These are phyloP conservation scores for Cottoperca gobio DNA, from an alignment of 2,797 vertebrate genomes.

Conservation along the genomic window DNA sequence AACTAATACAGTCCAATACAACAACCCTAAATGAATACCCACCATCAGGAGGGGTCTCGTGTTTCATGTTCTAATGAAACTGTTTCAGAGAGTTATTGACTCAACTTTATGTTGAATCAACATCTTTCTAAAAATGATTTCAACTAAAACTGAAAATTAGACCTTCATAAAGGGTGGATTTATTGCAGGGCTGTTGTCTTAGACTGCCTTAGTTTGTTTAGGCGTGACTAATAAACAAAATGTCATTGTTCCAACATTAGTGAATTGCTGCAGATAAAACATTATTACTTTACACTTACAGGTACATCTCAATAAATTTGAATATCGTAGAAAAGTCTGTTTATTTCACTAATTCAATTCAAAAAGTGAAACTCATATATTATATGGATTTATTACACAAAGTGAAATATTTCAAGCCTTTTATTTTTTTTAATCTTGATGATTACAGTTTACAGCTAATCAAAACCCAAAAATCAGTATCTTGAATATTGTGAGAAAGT, in stretches of 20 bases:
- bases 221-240: background rate
- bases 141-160: background rate
- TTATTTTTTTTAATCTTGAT: no score
- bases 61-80: background rate
- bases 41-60: background rate
- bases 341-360: no score
- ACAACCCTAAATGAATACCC: background rate
- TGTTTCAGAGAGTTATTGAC: background rate
- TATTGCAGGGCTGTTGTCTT: background rate
- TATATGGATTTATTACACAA: no score
- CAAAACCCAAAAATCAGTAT: no score
- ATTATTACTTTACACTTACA: background rate
- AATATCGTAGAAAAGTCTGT: no score
- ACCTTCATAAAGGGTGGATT: background rate
- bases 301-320: no score
- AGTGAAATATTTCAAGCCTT: no score
- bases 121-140: background rate
- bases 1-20: background rate
- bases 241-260: background rate
- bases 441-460: no score
- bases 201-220: background rate
- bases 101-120: background rate
- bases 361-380: no score
- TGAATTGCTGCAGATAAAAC: background rate
- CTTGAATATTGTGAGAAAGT: no score